Evolutionary conservation across 1,140 invertebrate species (phyloP), one percentile per base, ranked within the genome.

Genomic region (Zeugodacus cucurbitae): DNA sequence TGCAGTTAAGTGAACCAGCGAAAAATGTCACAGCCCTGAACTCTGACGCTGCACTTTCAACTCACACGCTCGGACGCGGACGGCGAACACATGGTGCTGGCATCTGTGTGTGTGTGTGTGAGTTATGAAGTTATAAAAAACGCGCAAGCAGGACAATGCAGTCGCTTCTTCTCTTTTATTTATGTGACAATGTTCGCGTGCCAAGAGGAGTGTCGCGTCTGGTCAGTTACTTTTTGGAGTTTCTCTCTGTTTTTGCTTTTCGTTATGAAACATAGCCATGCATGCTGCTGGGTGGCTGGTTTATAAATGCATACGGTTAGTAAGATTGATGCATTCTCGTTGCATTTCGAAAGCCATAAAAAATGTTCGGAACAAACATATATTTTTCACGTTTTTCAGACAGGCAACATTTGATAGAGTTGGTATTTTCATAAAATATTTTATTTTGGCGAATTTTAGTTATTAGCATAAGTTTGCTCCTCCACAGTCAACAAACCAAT

Each of bases 41-140:
- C 64, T 70, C 64, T 34, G 32, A 70, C 64, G 64, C 3, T 70
- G 64, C 64, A 70, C 64, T 70, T 37, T 70, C 64, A 70, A 70
- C 64, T 70, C 32, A 17, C 64, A 5, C 29, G 17, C 58, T 59
- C 22, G 58, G 22, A 6, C 58, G 48, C n/a, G 64, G 32, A 70
- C 64, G 17, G 3, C 4, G 32, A 70, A 34, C 64, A 70, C 10
- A 70, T 70, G 64, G 17, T 32, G 64, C 14, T n/a, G n/a, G 58
- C 22, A 26, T 11, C 4, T 26, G 29, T 26, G 22, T 62, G n/a
- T 8, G 7, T 26, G 3, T 67, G 32, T 32, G 26, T 32, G 64
- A 17, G 6, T 32, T 70, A 70, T 70, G 64, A 37, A 70, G 26
- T 32, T 70, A 70, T 34, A 34, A 29, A 34, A 64, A 7, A 64